phyloP scores from a whole-genome alignment of 2,888 invertebrate species.

The Mechanitis messenoides region DNA sequence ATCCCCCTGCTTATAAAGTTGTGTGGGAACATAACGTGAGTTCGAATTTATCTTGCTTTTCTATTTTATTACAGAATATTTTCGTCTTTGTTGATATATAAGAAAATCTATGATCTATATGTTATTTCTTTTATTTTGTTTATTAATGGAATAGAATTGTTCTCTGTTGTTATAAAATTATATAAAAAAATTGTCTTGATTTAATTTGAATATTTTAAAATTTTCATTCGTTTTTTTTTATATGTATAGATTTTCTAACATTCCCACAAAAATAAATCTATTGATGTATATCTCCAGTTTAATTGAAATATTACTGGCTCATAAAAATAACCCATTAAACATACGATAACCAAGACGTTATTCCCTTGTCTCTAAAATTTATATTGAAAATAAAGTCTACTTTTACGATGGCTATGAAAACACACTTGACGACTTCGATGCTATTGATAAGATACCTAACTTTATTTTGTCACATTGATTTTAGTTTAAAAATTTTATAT shows the following conservation, averaged over 20 bases:
- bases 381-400: conserved; percentile 25
- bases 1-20: conserved; percentile 72
- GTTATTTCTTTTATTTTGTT: no score
- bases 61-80: conserved; percentile 16
- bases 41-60: conserved; percentile 26
- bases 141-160: no score
- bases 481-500: conserved; percentile 7
- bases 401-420: conserved; percentile 25
- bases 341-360: conserved; percentile 6
- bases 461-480: conserved; percentile 10
- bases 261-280: neutral
- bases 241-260: no score
- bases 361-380: conserved; percentile 15
- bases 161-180: no score
- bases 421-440: conserved; percentile 23
- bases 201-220: no score
- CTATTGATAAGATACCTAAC: conserved; percentile 17
- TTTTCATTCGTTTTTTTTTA: no score
- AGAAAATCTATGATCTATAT: neutral
- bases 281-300: neutral
- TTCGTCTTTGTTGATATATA: conserved; percentile 10
- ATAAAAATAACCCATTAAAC: conserved; percentile 1
- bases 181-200: no score
- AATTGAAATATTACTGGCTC: neutral
- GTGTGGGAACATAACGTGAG: conserved; percentile 74